Evolutionary conservation across 2,797 vertebrate species (phyloP).

Genomic region (Schizothorax lantsangensis): DNA sequence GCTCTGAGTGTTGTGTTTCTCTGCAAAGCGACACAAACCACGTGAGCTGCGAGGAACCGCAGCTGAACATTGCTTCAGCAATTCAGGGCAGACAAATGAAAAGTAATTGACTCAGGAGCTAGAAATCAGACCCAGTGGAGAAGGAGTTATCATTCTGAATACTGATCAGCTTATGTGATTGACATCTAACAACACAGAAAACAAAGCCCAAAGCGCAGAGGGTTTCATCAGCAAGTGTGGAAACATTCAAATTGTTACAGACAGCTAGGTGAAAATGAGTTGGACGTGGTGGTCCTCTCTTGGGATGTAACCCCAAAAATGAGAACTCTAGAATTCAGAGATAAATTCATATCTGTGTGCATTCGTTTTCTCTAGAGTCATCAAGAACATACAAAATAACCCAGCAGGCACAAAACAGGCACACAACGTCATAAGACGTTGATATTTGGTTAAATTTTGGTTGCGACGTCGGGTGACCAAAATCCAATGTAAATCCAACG

Average conservation of each 20-base stretch:
- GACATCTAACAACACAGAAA: constrained; percentile 80
- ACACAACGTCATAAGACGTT: no score
- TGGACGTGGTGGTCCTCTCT: constrained; percentile 26
- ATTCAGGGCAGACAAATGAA: constrained; percentile 82
- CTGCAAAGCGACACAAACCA: constrained; percentile 17
- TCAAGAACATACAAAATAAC: neutral
- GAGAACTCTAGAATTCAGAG: constrained; percentile 3
- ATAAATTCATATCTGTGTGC: neutral
- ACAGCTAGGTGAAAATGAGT: constrained; percentile 35
- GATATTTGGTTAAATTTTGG: no score
- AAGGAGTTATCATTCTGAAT: constrained; percentile 76
- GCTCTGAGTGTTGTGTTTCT: constrained; percentile 16
- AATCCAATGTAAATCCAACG: no score
- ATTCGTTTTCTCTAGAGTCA: neutral
- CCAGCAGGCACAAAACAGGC: no score
- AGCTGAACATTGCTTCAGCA: constrained; percentile 76
- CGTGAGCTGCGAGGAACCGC: constrained; percentile 71
- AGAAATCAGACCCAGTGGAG: constrained; percentile 77
- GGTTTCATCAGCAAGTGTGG: constrained; percentile 36
- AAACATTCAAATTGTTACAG: constrained; percentile 52
- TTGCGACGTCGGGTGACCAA: no score
- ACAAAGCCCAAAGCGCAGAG: constrained; percentile 63
- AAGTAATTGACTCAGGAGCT: constrained; percentile 76
- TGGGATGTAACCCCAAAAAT: constrained; percentile 19
- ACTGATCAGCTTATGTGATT: constrained; percentile 81